Base-by-base conservation (phyloP, 2,113 vertebrate species). In the Oenanthe melanoleuca region DNA sequence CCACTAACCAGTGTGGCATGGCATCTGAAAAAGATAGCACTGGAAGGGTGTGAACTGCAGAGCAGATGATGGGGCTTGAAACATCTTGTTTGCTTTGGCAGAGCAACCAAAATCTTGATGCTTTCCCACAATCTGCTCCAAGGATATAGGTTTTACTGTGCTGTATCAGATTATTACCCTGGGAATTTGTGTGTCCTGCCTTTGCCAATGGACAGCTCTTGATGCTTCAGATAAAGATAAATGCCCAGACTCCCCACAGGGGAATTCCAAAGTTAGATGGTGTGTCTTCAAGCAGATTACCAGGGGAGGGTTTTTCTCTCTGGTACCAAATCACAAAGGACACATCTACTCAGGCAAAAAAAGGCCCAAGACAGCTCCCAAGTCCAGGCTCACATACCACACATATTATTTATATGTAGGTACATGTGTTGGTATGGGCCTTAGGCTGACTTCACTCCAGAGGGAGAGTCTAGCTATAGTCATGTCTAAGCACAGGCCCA, bases 11-110 rank as follows among this genome's bases (percentile, higher is more conserved):
- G 92, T 64, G 83, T 95, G 95, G 93, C 92, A 86, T 85, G 88
- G 94, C 92, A 93, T 96, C 94, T 89, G 79, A 94, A 95, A 95
- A 95, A 93, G 92, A 96, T 93, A 95, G 94, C 66, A 40, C 78
- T 93, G 92, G 92, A 88, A 94, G 93, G 87, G 96, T 96, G 95
- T 94, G 95, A 97, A 96, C 92, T 92, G 92, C 88, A 92, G 77
- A 97, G 95, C 93, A 95, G 93, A 95, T 92, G 95, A 93, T 93
- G 80, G 84, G 92, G 50, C 85, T 96, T 89, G 94, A 96, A 92
- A 93, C 93, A 89, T 95, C 81, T 73, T 96, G 94, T 95, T 97
- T 97, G 93, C 95, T 95, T 96, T 96, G 93, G 91, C 95, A 95
- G 74, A 92, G 85, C 85, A 78, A 94, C 90, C 92, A 74, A 63